Base-by-base conservation (phyloP, 1,140 invertebrate genomes). In the Drosophila sechellia region DNA sequence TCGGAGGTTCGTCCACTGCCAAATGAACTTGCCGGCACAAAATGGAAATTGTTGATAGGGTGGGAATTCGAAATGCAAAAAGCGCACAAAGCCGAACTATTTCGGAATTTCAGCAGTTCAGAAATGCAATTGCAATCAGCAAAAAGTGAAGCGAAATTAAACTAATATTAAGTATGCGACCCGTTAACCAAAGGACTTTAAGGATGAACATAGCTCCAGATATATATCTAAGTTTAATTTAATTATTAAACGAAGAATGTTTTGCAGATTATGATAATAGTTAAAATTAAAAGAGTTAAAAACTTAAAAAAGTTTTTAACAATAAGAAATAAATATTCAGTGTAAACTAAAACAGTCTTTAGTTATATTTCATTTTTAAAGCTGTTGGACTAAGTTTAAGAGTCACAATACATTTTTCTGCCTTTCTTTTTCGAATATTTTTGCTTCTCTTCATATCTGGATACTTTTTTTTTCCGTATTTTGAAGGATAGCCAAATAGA, bases 81-180 rank as follows among this genome's bases (percentile, higher is more conserved):
- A 70, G 73, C 73, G 74, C 56, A 77, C 64, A 60, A 77, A 77
- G 55, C 73, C 56, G 20, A 77, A 61, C 56, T 76, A 65, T 76
- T 64, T 65, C 48, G 45, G 71, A 64, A 74, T 63, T 63, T 63
- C 69, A 52, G 46, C 37, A 65, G 50, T 54, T 73, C 42, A 53
- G 40, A 52, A 52, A 22, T 35, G 42, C 68, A 55, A 70, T 70
- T 71, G 61, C 64, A 68, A 68, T 68, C 64, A 68, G 64, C 35
- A 27, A 27, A 35, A 43, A 45, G 43, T 34, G 50, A 1, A 49
- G 5, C 13, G 17, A 55, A 66, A 75, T 68, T 76, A 58, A 68
- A 86, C 70, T 78, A 81, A 85, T 87, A 81, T 81, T 64, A 81
- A 86, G 81, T 49, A 77, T 86, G 53, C 81, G 48, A 22, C 68